These are phyloP conservation scores for Pollimyrus isidori DNA, from an alignment of 2,113 vertebrate species.

Conservation along the genomic window DNA sequence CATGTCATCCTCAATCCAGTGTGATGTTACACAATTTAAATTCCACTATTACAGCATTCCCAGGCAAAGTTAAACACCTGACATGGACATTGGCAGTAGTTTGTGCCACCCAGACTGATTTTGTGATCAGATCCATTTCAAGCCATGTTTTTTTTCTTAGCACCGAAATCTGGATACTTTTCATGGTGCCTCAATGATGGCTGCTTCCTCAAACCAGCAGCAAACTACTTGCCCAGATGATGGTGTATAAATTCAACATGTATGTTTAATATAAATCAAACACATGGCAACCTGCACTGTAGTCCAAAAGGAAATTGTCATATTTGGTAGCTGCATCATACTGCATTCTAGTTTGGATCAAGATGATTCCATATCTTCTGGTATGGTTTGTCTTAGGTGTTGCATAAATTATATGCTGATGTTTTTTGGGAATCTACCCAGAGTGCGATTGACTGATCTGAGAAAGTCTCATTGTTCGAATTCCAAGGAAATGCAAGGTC, in stretches of 20 bases:
- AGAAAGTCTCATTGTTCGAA: not conserved
- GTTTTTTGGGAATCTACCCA: not conserved
- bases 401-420: slow-evolving; percentile 10
- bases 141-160: not conserved
- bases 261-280: not conserved
- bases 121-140: not conserved
- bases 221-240: not conserved
- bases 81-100: not conserved
- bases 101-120: too few relatives aligned
- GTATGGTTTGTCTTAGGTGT: not conserved
- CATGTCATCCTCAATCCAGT: not conserved
- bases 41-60: not conserved
- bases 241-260: not conserved
- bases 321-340: not conserved
- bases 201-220: not conserved
- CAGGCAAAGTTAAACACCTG: not conserved
- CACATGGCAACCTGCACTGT: not conserved
- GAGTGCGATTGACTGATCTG: not conserved
- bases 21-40: not conserved
- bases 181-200: not conserved
- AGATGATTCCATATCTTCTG: not conserved
- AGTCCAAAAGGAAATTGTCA: not conserved
- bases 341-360: not conserved
- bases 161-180: not conserved
- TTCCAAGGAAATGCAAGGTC: not conserved